A percentile compares a stretch with the other conserved stretches of the same genome.
phyloP scores from a whole-genome alignment of 1,140 invertebrate genomes.

The Polyergus mexicanus region DNA sequence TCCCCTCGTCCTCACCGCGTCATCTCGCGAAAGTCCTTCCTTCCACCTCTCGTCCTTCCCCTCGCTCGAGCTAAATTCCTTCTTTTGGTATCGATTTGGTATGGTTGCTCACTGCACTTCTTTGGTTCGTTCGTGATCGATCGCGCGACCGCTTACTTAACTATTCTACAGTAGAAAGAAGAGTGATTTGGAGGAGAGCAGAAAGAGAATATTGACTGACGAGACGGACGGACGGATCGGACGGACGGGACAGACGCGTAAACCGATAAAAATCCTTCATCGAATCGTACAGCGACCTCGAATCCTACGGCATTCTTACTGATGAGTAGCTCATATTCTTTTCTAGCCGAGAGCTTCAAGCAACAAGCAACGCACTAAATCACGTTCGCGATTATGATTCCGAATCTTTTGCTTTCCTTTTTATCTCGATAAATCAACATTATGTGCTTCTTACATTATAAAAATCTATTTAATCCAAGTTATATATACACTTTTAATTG shows the following conservation, averaged over 20 bases:
- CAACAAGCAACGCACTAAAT: conserved; percentile 24
- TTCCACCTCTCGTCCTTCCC: neutral
- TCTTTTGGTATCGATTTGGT: conserved; percentile 76
- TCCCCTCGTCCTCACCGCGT: conserved; percentile 49
- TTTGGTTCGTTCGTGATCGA: conserved; percentile 64
- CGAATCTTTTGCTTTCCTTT: neutral
- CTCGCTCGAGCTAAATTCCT: conserved; percentile 31
- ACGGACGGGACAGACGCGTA: neutral
- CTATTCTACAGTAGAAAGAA: conserved; percentile 51
- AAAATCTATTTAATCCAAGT: neutral
- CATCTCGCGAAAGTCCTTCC: conserved; percentile 54
- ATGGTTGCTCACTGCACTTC: conserved; percentile 70
- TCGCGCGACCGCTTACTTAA: conserved; percentile 62
- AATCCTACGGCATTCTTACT: conserved; percentile 45
- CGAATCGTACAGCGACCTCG: conserved; percentile 43
- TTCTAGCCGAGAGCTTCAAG: conserved; percentile 25
- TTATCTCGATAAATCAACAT: neutral
- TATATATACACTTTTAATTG: neutral
- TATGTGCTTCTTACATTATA: neutral
- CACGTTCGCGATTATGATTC: neutral
- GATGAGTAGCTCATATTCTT: conserved; percentile 30
- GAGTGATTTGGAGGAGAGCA: conserved; percentile 8
- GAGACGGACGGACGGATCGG: neutral
- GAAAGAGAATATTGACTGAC: conserved; percentile 28
- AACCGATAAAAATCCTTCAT: conserved; percentile 32